Percentiles rank a stretch among this genome's conserved stretches.
These are phyloP conservation scores for Microctonus hyperodae DNA, from an alignment of 2,888 invertebrate species.

Conservation along the genomic window DNA sequence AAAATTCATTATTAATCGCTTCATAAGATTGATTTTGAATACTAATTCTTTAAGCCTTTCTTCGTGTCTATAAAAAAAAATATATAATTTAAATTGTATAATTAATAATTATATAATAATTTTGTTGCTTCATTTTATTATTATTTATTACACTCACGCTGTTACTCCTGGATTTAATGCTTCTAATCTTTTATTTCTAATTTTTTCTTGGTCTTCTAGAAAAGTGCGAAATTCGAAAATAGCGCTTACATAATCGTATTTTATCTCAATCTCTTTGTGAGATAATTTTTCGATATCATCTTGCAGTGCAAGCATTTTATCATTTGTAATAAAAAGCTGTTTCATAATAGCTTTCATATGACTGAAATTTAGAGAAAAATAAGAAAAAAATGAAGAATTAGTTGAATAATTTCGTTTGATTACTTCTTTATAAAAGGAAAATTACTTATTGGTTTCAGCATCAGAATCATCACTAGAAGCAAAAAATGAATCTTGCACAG, in stretches of 20 bases:
- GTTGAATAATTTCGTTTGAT: neutral
- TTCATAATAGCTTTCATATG: conserved; percentile 33
- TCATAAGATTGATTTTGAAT: conserved; percentile 43
- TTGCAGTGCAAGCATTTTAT: conserved; percentile 27
- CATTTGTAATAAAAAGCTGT: conserved; percentile 37
- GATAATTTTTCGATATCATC: conserved; percentile 16
- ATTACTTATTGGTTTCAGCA: conserved; percentile 21
- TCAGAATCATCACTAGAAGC: conserved; percentile 1
- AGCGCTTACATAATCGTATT: conserved; percentile 27
- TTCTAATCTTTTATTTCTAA: conserved; percentile 35
- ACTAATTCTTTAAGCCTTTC: conserved; percentile 34
- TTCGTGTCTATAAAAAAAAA: conserved; percentile 36
- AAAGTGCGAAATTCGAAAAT: conserved; percentile 36
- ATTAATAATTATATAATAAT: neutral
- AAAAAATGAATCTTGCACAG: conserved; percentile 15
- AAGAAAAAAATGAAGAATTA: neutral
- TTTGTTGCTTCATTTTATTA: neutral
- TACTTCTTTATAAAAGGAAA: neutral
- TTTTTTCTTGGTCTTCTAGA: conserved; percentile 35
- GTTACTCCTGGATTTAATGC: conserved; percentile 41
- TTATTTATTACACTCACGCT: conserved; percentile 29
- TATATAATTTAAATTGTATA: neutral
- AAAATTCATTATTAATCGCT: conserved; percentile 39
- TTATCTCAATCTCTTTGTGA: conserved; percentile 28
- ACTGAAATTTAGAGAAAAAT: conserved; percentile 27